These are phyloP conservation scores for Andrena bicolor DNA, from an alignment of 2,888 invertebrate species.

Conservation along the genomic window DNA sequence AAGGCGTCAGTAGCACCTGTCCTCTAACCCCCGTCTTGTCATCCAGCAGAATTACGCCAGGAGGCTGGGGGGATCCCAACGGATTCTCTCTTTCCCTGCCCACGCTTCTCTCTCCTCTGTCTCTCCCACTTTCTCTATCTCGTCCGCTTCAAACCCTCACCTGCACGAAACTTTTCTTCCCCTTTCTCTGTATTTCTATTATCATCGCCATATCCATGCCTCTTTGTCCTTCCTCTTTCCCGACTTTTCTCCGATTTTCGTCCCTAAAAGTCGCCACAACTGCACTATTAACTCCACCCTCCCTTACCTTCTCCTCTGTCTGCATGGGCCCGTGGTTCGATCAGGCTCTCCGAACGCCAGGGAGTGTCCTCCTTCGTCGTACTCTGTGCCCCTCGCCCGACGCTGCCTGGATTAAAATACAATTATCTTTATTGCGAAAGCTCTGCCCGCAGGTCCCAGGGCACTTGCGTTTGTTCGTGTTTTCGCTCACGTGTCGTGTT, in stretches of 20 bases:
- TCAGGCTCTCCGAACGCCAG: slow-evolving; percentile 49
- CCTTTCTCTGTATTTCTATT: slow-evolving; percentile 29
- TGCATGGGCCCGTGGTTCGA: slow-evolving; percentile 43
- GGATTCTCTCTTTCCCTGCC: slow-evolving; percentile 56
- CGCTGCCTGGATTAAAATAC: slow-evolving; percentile 77
- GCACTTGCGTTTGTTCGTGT: slow-evolving; percentile 1
- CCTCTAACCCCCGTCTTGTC: slow-evolving; percentile 83
- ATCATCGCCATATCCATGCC: neutral
- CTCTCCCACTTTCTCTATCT: slow-evolving; percentile 13
- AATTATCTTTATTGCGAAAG: slow-evolving; percentile 82
- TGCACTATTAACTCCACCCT: neutral
- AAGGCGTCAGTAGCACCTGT: slow-evolving; percentile 85
- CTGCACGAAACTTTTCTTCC: slow-evolving; percentile 33
- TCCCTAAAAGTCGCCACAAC: neutral
- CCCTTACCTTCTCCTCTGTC: neutral
- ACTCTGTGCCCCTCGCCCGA: slow-evolving; percentile 62
- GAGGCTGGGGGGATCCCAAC: slow-evolving; percentile 72
- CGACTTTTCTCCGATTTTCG: slow-evolving; percentile 12
- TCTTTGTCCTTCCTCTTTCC: slow-evolving; percentile 13
- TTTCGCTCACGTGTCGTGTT: neutral
- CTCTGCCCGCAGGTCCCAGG: neutral
- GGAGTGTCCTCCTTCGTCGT: slow-evolving; percentile 67
- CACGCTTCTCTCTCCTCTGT: slow-evolving; percentile 24
- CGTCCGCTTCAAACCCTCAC: slow-evolving; percentile 1
- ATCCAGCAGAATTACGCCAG: slow-evolving; percentile 82